Conservation (phyloP, 2,797 vertebrate genomes). For the Halcyon smyrnensis region DNA sequence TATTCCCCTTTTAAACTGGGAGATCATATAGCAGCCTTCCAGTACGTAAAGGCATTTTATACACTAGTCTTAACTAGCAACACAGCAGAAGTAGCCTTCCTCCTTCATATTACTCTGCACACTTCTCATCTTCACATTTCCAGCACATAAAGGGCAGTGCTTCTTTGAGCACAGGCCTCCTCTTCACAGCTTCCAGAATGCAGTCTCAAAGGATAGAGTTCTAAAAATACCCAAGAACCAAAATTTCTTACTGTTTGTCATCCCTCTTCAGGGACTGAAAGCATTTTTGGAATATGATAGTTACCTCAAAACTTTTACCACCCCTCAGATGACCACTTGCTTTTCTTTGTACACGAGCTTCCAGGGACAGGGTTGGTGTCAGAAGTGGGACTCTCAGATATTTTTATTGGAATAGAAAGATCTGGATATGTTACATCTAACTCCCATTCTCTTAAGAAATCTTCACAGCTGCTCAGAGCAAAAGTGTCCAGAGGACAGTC, state of each 20-base stretch:
- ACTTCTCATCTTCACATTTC: neutral
- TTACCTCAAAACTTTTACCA: neutral
- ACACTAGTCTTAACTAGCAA: neutral
- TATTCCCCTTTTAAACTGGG: neutral
- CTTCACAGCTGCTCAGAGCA: neutral
- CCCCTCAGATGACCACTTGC: fast-evolving
- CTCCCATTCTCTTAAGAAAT: neutral
- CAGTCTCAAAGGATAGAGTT: neutral
- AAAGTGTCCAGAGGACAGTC: neutral
- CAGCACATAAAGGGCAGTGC: too few relatives aligned
- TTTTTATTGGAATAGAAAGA: neutral
- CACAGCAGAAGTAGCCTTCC: neutral
- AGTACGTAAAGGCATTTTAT: neutral
- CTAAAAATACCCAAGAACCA: fast-evolving
- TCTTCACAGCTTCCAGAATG: neutral
- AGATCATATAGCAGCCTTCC: too few relatives aligned
- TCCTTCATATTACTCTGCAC: fast-evolving
- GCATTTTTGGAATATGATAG: fast-evolving
- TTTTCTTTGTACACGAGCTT: neutral
- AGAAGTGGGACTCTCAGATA: neutral
- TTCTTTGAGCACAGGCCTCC: neutral
- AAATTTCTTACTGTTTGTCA: neutral
- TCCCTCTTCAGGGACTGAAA: neutral
- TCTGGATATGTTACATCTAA: fast-evolving
- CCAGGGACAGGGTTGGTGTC: neutral